These are phyloP conservation scores for Halocynthia aurantium DNA, from an alignment of 23 tunicate species.

Conservation along the genomic window DNA sequence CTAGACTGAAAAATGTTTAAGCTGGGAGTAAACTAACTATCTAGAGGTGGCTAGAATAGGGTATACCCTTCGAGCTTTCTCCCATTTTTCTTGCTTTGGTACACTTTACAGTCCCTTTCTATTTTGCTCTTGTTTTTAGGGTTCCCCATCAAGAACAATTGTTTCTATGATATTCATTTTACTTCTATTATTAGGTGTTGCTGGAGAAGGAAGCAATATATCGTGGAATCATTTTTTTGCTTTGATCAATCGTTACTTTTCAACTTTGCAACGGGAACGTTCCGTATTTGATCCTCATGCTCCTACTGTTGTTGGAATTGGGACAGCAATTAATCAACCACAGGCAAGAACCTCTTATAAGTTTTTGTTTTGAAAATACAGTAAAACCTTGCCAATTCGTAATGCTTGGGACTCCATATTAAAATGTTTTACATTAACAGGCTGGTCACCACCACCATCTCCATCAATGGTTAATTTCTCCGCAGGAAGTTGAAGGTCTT, in stretches of 20 bases:
- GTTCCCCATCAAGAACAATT: no score
- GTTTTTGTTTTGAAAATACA: neutral
- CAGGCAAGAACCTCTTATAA: neutral
- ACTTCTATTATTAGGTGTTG: slow-evolving; percentile 26
- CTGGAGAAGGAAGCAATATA: slow-evolving; percentile 44
- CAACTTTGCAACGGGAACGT: slow-evolving; percentile 43
- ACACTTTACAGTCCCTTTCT: no score
- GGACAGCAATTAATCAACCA: neutral
- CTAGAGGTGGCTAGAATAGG: no score
- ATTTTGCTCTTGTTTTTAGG: no score
- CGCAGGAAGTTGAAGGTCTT: slow-evolving; percentile 88
- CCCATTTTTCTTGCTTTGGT: no score
- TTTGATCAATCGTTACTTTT: slow-evolving; percentile 65
- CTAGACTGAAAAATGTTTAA: no score
- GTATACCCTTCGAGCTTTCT: no score
- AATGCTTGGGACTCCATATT: neutral
- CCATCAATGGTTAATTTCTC: slow-evolving; percentile 32
- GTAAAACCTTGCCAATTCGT: neutral
- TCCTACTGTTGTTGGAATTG: slow-evolving; percentile 1
- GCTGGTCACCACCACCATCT: neutral
- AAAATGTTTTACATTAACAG: neutral
- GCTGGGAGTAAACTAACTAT: no score
- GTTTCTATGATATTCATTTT: neutral
- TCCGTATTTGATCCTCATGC: slow-evolving; percentile 21
- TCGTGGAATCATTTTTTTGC: slow-evolving; percentile 80